Percentiles rank a stretch among this genome's conserved stretches.
phyloP scores from a whole-genome alignment of 2,888 invertebrate species.

The Cantharis nigra region DNA sequence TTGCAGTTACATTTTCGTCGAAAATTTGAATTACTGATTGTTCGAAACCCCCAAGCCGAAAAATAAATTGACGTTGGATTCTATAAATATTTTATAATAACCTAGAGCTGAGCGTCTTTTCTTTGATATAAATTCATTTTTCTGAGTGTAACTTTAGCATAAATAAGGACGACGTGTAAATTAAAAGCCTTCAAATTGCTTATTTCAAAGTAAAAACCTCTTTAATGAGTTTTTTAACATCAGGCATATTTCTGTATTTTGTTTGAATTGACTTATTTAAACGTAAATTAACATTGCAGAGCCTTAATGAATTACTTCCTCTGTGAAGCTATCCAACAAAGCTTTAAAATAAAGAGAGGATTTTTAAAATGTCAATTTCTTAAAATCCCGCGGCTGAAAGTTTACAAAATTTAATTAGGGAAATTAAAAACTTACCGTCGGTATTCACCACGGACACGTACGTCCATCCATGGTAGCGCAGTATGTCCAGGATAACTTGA shows the following conservation, averaged over 20 bases:
- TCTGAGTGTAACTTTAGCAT: neutral
- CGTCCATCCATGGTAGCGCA: slow-evolving; percentile 74
- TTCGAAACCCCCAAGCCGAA: too few species aligned
- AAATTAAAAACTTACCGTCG: slow-evolving; percentile 62
- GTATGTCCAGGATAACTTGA: slow-evolving; percentile 71
- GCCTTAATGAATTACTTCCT: neutral
- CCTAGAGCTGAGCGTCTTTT: too few species aligned
- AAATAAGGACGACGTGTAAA: neutral
- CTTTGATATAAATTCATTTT: neutral
- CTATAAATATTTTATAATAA: too few species aligned
- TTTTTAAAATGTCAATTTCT: neutral
- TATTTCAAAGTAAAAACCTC: neutral
- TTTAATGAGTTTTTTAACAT: neutral
- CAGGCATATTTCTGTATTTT: neutral
- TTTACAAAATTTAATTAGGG: neutral
- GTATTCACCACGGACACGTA: slow-evolving; percentile 78
- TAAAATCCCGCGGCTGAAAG: neutral
- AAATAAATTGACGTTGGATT: too few species aligned
- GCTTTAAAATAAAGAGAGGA: neutral
- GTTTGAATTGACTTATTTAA: neutral
- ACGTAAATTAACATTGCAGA: neutral
- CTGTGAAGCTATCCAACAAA: neutral
- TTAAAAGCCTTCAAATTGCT: neutral
- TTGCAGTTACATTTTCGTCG: too few species aligned
- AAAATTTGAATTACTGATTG: too few species aligned